Base-by-base conservation (phyloP, 2,113 vertebrate species). In the Nipponia nippon region DNA sequence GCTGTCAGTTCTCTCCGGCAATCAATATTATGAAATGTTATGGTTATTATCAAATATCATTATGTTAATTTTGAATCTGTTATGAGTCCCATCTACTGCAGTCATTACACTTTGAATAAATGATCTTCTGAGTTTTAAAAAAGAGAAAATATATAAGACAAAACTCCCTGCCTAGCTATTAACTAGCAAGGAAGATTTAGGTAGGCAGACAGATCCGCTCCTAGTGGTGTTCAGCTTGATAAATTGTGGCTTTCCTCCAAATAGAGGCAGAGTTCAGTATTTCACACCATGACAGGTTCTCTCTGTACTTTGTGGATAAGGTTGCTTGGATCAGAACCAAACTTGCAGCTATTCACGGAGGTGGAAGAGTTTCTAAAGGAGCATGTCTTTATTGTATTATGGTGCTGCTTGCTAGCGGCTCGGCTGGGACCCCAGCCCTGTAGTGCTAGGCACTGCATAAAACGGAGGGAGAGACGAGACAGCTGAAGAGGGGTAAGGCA, bases 11-110 rank as follows among this genome's bases (percentile, higher is more conserved):
- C 55, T 95, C 93, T 95, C 85, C 10, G 7, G 95, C 91, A 94
- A 96, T 97, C 97, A 95, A 97, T 97, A 97, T 97, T 97, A 86
- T 96, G 96, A 96, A 97, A 96, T 97, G 97, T 97, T 96, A 91
- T 93, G 96, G 96, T 97, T 96, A 95, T 97, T 97, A 97, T 94
- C 95, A 97, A 95, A 97, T 95, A 97, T 83, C 90, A 90, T 95
- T 91, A 97, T 97, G 97, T 87, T 95, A 95, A 97, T 96, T 95
- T 83, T 94, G 93, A 97, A 97, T 95, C 95, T 96, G 97, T 94
- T 97, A 83, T 21, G 44, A 96, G 89, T 94, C 78, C 87, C 81
- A 73, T 95, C 84, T 95, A 82, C 91, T 80, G 84, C 46, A 62
- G 9, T 94, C 93, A 55, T 73, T 93, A 53, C 70, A 25, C 79